A percentile compares a stretch with the other conserved stretches of the same genome.
These are phyloP conservation scores for Troglohyphantes excavatus DNA, from an alignment of 2,888 invertebrate genomes.

Conservation along the genomic window DNA sequence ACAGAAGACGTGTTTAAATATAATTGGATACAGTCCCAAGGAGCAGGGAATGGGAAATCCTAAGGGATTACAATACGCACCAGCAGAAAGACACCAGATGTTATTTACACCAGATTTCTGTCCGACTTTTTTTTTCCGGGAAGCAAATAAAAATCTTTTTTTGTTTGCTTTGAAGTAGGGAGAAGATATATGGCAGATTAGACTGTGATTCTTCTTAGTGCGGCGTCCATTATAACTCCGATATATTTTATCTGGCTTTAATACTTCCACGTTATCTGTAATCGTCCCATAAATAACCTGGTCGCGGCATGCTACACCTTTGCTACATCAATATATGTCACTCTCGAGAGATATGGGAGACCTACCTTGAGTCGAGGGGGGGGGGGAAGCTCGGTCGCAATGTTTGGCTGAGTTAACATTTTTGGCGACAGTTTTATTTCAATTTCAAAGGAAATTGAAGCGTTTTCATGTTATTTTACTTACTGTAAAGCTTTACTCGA, in stretches of 20 bases:
- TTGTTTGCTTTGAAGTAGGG: slow-evolving; percentile 37
- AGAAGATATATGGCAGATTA: slow-evolving; percentile 43
- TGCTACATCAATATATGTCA: slow-evolving; percentile 72
- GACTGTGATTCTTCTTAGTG: slow-evolving; percentile 40
- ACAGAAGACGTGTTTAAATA: neutral
- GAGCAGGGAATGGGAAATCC: neutral
- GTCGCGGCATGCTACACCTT: slow-evolving; percentile 62
- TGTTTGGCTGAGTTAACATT: slow-evolving; percentile 10
- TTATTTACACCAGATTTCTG: slow-evolving; percentile 63
- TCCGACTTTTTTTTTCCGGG: slow-evolving; percentile 5
- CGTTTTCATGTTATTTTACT: too few species aligned
- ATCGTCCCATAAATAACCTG: slow-evolving; percentile 69
- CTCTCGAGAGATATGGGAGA: slow-evolving; percentile 26
- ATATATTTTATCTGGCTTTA: slow-evolving; percentile 71
- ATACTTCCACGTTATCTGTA: slow-evolving; percentile 66
- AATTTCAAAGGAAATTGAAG: too few species aligned
- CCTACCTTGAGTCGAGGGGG: slow-evolving; percentile 31
- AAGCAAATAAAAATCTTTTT: slow-evolving; percentile 46
- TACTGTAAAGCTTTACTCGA: too few species aligned
- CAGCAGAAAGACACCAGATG: slow-evolving; percentile 47
- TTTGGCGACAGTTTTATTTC: slow-evolving; percentile 28
- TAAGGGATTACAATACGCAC: slow-evolving; percentile 41
- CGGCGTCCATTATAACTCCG: slow-evolving; percentile 38
- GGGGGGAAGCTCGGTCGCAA: neutral
- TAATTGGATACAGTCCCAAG: slow-evolving; percentile 15